phyloP scores from a whole-genome alignment of 1,140 invertebrate genomes.

The Meloidogyne hapla region DNA sequence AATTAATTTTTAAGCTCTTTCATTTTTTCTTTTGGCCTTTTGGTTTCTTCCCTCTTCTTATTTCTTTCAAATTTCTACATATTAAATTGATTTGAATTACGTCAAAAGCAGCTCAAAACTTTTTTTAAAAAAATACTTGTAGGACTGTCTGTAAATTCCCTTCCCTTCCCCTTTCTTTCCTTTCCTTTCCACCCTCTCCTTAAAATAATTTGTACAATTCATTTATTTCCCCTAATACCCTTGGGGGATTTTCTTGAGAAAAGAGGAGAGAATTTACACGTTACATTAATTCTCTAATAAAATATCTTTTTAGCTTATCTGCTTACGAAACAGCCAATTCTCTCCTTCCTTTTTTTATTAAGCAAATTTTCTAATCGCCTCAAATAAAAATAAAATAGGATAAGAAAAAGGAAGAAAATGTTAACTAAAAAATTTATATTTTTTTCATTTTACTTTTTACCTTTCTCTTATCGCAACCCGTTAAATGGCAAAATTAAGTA shows the following conservation, averaged over 20 bases:
- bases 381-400: neutral
- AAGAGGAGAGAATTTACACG: neutral
- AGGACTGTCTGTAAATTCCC: too few species aligned
- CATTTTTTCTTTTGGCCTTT: neutral
- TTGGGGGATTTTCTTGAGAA: neutral
- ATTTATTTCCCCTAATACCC: neutral
- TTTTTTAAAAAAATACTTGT: neutral
- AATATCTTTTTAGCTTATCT: neutral
- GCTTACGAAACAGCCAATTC: neutral
- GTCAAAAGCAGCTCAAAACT: neutral
- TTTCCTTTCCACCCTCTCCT: neutral
- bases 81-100: conserved; percentile 4
- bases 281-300: neutral
- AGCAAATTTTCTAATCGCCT: neutral
- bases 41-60: neutral
- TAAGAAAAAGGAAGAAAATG: neutral
- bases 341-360: neutral
- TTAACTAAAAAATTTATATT: too few species aligned
- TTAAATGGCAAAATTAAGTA: too few species aligned
- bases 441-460: too few species aligned
- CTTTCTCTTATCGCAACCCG: too few species aligned
- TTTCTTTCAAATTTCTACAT: neutral
- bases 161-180: too few species aligned
- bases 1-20: neutral
- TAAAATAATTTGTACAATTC: neutral